Base-by-base conservation (phyloP, 2,888 invertebrate species). In the Spisula subtruncata region DNA sequence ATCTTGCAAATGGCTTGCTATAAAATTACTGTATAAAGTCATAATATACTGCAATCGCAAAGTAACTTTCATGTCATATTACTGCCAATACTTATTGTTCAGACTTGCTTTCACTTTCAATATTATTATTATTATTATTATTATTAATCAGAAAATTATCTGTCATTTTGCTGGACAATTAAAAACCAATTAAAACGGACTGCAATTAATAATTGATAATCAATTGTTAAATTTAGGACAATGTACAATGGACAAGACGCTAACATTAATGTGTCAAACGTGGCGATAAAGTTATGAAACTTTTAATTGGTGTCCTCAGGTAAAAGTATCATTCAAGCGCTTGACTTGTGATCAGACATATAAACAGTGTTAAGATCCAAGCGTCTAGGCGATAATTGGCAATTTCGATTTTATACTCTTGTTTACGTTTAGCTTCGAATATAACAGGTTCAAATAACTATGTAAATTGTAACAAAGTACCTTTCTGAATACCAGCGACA, bases 401-500 rank as follows among this genome's bases (percentile, higher is more conserved):
- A 18, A 2, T 75, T 16, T 35, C 29, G 0, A 35, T 14, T 18
- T 75, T 75, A 4, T 75, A 18, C 32, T 16, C 12, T n/a, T 18
- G 32, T 75, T 18, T 75, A 35, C 35, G 16, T 18, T 16, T 18
- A 75, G 32, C 4, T 75, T 18, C 0, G 12, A 16, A 10, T 0
- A 32, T 32, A 75, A 32, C 16, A 32, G 32, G 0, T 18, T 18
- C 5, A 32, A 75, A 46, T 14, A 81, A 46, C 48, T 25, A 1
- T 46, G 5, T 16, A 29, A 51, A 85, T 48, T 18, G 46, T 25
- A 56, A 80, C 32, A 54, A 56, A 48, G 60, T 75, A 91, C 90
- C 90, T 89, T 41, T 75, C 85, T 29, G 86, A 91, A 81, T 75
- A 81, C 54, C 46, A 83, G 25, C 86, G 56, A 54, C 66, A 86